A percentile compares a stretch with the other conserved stretches of the same genome.
Evolutionary conservation across 2,797 vertebrate species (phyloP).

Genomic region (Dromococcyx pavoninus): DNA sequence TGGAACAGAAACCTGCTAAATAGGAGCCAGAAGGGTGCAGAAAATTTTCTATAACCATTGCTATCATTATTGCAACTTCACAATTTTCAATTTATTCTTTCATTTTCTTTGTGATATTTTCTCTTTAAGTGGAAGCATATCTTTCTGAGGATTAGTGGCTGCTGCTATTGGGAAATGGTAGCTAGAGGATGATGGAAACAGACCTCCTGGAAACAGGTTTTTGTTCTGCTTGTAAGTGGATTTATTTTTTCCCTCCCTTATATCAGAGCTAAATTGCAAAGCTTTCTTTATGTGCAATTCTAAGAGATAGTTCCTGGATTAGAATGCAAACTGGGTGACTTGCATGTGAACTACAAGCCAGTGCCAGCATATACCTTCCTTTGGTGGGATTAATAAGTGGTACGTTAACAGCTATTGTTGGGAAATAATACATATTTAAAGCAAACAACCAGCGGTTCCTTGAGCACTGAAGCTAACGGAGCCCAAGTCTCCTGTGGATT

Average conservation of each 20-base stretch:
- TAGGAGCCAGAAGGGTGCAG: constrained; percentile 1
- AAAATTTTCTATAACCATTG: constrained; percentile 7
- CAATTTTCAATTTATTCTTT: constrained; percentile 19
- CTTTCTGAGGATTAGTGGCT: neutral
- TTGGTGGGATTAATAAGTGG: neutral
- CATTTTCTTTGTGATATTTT: constrained; percentile 1
- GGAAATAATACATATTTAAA: constrained; percentile 33
- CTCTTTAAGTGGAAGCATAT: neutral
- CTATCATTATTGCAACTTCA: constrained; percentile 10
- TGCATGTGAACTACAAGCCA: neutral
- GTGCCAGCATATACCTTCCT: neutral
- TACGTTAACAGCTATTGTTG: neutral
- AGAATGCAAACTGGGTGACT: neutral
- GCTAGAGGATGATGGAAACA: neutral
- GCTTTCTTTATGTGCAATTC: neutral
- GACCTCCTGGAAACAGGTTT: neutral
- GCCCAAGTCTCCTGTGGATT: constrained; percentile 7
- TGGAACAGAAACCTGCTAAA: constrained; percentile 36
- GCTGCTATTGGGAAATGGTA: neutral
- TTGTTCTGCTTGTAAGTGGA: neutral
- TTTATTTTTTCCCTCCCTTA: neutral
- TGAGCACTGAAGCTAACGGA: neutral
- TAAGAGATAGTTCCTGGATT: neutral
- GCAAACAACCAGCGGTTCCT: constrained; percentile 9
- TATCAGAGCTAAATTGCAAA: neutral